Evolutionary conservation across 2,113 vertebrate species (phyloP).

Genomic region (Ahaetulla prasina): DNA sequence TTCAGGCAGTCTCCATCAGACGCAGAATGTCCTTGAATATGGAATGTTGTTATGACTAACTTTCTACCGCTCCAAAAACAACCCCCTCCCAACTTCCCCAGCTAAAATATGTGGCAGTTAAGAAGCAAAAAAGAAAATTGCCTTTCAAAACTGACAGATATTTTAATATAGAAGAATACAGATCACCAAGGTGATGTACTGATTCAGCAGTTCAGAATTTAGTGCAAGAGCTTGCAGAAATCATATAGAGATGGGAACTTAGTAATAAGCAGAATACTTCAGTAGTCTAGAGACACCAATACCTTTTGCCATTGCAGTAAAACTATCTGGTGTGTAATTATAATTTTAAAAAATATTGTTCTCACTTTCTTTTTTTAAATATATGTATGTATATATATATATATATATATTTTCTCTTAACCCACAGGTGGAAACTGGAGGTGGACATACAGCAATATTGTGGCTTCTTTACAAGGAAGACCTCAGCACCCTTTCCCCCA

Average conservation of each 20-base stretch:
- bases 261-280: neutral
- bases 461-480: neutral
- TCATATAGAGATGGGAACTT: neutral
- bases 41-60: too few species aligned
- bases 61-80: too few species aligned
- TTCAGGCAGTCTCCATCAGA: too few species aligned
- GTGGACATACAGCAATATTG: neutral
- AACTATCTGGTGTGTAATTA: neutral
- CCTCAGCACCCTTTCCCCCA: neutral
- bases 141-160: too few species aligned
- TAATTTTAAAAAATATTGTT: neutral
- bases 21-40: too few species aligned
- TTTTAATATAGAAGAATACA: neutral
- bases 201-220: neutral
- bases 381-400: neutral
- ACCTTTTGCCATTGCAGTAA: neutral
- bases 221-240: neutral
- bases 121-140: too few species aligned
- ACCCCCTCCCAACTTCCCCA: too few species aligned
- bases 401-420: neutral
- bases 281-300: neutral
- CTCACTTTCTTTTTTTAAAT: neutral
- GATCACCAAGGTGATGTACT: neutral
- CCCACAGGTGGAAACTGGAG: slow-evolving; percentile 4
- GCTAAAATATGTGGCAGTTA: too few species aligned